Evolutionary conservation across 2,888 invertebrate species (phyloP).

Genomic region (Hermaeophaga mercurialis): DNA sequence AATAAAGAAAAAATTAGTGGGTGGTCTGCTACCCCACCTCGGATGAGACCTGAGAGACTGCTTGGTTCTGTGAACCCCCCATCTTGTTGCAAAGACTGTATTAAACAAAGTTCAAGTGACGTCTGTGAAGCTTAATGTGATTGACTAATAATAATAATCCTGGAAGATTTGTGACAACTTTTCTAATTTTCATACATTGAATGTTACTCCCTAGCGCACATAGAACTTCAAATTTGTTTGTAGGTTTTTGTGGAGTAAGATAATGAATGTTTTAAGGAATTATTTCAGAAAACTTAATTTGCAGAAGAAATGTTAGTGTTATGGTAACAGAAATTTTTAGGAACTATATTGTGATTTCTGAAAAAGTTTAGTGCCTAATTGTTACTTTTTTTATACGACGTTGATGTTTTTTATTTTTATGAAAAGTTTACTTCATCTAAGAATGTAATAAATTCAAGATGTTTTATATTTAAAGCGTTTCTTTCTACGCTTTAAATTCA

Average conservation of each 20-base stretch:
- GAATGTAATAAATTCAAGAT: too few species aligned
- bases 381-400: too few species aligned
- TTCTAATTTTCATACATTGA: slow-evolving; percentile 55
- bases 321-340: too few species aligned
- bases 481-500: too few species aligned
- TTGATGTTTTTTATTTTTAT: too few species aligned
- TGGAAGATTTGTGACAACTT: slow-evolving; percentile 50
- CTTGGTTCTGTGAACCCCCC: slow-evolving; percentile 56
- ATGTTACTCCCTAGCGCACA: slow-evolving; percentile 51
- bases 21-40: slow-evolving; percentile 54
- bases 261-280: slow-evolving; percentile 24
- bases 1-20: slow-evolving; percentile 44
- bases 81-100: slow-evolving; percentile 48
- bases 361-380: too few species aligned
- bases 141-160: slow-evolving; percentile 40
- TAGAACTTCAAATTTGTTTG: slow-evolving; percentile 10
- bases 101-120: slow-evolving; percentile 44
- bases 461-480: too few species aligned
- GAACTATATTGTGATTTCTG: too few species aligned
- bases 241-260: slow-evolving; percentile 16
- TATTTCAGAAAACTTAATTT: slow-evolving; percentile 20
- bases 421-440: too few species aligned
- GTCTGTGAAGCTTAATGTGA: slow-evolving; percentile 43
- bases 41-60: slow-evolving; percentile 54
- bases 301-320: too few species aligned